Conservation (phyloP, 2,888 invertebrate genomes). For the Rambutsinella grinnellia region DNA sequence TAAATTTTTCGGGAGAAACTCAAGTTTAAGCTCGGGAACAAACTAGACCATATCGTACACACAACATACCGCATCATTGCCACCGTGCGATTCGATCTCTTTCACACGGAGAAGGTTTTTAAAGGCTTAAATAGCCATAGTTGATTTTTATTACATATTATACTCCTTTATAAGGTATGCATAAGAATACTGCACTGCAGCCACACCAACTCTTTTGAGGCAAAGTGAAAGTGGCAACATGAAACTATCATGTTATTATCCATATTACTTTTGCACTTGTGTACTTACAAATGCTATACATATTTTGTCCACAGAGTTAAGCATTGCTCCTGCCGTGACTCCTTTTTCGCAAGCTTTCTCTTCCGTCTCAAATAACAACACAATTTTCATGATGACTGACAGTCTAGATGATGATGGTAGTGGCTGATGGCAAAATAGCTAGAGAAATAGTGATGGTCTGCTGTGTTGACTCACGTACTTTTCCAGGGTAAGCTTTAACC, state of each 20-base stretch:
- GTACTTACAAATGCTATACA: too few relatives aligned
- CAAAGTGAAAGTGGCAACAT: background rate
- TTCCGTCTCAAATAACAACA: background rate
- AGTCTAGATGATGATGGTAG: background rate
- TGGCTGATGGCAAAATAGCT: background rate
- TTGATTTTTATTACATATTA: background rate
- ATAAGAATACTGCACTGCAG: background rate
- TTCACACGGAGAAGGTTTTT: background rate
- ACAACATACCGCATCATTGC: too few relatives aligned
- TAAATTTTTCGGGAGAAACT: background rate
- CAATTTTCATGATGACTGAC: background rate
- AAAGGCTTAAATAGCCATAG: background rate
- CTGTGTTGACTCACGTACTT: background rate
- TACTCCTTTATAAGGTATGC: too few relatives aligned
- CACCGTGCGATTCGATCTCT: background rate
- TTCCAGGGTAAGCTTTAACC: background rate
- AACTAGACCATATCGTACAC: too few relatives aligned
- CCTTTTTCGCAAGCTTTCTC: background rate
- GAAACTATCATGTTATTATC: background rate
- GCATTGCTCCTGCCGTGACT: background rate
- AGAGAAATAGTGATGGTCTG: background rate
- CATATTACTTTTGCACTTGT: background rate
- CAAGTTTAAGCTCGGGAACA: too few relatives aligned
- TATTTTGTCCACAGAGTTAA: background rate
- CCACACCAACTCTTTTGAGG: background rate